Evolutionary conservation across 1,140 invertebrate genomes (phyloP).

Genomic region (Idris sp.): DNA sequence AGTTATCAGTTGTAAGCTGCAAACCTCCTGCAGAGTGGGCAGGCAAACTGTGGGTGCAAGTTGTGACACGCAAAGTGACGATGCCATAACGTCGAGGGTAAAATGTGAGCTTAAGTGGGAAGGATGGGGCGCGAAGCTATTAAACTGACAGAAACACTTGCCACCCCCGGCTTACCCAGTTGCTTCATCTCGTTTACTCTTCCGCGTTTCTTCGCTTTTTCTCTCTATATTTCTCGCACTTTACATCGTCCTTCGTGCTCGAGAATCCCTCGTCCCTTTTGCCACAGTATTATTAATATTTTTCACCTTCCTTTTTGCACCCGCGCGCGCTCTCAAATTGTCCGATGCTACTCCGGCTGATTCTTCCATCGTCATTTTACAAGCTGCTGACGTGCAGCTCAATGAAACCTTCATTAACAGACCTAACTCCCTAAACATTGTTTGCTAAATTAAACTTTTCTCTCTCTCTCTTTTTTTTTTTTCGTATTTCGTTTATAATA

Average conservation of each 20-base stretch:
- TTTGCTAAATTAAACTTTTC: conserved; percentile 43
- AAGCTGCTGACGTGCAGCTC: conserved; percentile 71
- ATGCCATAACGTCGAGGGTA: conserved; percentile 72
- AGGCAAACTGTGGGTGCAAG: conserved; percentile 66
- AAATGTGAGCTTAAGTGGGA: conserved; percentile 43
- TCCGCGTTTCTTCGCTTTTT: conserved; percentile 29
- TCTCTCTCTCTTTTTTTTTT: too few species aligned
- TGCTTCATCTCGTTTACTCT: conserved; percentile 43
- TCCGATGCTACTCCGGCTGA: conserved; percentile 65
- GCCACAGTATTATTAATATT: conserved; percentile 76
- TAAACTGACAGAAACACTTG: conserved; percentile 80
- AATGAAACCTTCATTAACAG: conserved; percentile 64
- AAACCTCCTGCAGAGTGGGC: conserved; percentile 61
- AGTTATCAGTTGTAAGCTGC: conserved; percentile 74
- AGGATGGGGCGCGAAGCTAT: conserved; percentile 74
- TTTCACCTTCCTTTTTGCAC: conserved; percentile 71
- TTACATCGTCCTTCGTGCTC: conserved; percentile 57
- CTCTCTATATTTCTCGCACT: conserved; percentile 22
- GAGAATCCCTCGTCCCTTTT: conserved; percentile 61
- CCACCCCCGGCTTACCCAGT: conserved; percentile 69
- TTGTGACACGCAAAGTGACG: conserved; percentile 77
- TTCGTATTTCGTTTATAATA: too few species aligned
- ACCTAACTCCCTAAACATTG: conserved; percentile 32
- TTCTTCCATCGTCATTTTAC: conserved; percentile 71
- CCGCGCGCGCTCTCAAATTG: conserved; percentile 71